A percentile compares a stretch with the other conserved stretches of the same genome.
Evolutionary conservation across 2,888 invertebrate genomes (phyloP).

Genomic region (Pachliopta kotzebuea): DNA sequence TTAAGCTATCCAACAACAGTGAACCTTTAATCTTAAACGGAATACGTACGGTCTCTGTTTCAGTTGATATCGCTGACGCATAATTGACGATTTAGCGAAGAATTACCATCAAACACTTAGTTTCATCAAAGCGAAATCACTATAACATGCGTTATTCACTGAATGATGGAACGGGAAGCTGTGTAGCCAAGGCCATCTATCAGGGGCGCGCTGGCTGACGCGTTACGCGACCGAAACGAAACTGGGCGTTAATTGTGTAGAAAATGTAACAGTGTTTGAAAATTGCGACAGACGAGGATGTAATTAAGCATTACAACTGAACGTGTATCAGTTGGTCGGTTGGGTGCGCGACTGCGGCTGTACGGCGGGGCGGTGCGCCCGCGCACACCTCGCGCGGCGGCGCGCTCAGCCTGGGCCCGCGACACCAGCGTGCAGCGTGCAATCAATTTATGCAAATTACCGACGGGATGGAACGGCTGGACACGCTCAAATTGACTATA

Average conservation of each 20-base stretch:
- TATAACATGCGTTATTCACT: slow-evolving; percentile 55
- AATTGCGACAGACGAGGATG: slow-evolving; percentile 67
- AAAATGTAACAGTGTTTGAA: slow-evolving; percentile 47
- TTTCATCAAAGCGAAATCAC: slow-evolving; percentile 53
- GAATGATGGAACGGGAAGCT: slow-evolving; percentile 56
- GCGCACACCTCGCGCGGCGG: slow-evolving; percentile 46
- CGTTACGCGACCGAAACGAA: slow-evolving; percentile 40
- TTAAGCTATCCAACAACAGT: slow-evolving; percentile 31
- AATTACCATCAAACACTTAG: slow-evolving; percentile 40
- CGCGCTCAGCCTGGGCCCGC: slow-evolving; percentile 35
- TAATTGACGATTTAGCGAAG: slow-evolving; percentile 42
- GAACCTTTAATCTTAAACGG: slow-evolving; percentile 25
- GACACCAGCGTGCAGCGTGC: slow-evolving; percentile 51
- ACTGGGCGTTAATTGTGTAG: slow-evolving; percentile 36
- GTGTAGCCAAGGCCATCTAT: slow-evolving; percentile 46
- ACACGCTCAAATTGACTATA: slow-evolving; percentile 42
- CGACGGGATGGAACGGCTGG: slow-evolving; percentile 58
- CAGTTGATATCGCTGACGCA: slow-evolving; percentile 76
- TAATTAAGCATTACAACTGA: slow-evolving; percentile 68
- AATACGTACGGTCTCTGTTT: slow-evolving; percentile 75
- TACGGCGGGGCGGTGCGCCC: slow-evolving; percentile 41
- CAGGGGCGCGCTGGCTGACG: slow-evolving; percentile 36
- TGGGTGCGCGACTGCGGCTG: slow-evolving; percentile 72
- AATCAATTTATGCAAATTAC: slow-evolving; percentile 79
- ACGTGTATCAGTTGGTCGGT: slow-evolving; percentile 75